These are phyloP conservation scores for Troilus luridus DNA, from an alignment of 2,888 invertebrate species.

Conservation along the genomic window DNA sequence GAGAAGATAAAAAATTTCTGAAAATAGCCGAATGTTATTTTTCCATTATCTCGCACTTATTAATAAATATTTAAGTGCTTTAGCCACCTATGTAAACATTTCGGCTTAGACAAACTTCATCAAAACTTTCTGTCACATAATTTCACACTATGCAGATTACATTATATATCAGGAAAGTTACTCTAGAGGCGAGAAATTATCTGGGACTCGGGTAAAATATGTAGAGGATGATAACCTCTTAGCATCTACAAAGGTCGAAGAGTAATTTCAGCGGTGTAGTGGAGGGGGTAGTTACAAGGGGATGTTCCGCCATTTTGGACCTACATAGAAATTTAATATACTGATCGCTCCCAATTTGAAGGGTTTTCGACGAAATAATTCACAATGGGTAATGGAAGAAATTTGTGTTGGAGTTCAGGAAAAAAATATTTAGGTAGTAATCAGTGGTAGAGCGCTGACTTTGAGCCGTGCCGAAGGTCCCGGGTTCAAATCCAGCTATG, in stretches of 20 bases:
- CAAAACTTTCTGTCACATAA: not conserved
- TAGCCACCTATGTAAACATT: not conserved
- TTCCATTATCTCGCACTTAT: not conserved
- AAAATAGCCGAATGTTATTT: too few relatives aligned
- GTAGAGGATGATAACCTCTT: conserved; percentile 17
- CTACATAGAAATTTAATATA: conserved; percentile 15
- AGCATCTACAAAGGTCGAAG: conserved; percentile 25
- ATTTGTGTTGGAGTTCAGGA: not conserved
- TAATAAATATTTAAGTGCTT: not conserved
- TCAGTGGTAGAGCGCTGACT: too few relatives aligned
- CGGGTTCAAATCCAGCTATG: too few relatives aligned
- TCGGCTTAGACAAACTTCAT: not conserved
- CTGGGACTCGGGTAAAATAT: conserved; percentile 15
- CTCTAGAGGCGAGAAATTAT: not conserved
- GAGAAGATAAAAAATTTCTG: too few relatives aligned
- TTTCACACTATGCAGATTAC: not conserved
- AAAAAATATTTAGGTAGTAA: not conserved
- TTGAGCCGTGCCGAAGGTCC: too few relatives aligned
- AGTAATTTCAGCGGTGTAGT: not conserved
- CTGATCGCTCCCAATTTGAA: conserved; percentile 13
- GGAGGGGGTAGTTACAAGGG: not conserved
- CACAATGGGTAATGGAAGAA: not conserved
- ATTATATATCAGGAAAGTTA: not conserved
- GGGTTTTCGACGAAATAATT: not conserved
- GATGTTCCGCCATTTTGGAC: not conserved